Evolutionary conservation across 2,113 vertebrate genomes (phyloP).

Genomic region (Gobiocypris rarus): DNA sequence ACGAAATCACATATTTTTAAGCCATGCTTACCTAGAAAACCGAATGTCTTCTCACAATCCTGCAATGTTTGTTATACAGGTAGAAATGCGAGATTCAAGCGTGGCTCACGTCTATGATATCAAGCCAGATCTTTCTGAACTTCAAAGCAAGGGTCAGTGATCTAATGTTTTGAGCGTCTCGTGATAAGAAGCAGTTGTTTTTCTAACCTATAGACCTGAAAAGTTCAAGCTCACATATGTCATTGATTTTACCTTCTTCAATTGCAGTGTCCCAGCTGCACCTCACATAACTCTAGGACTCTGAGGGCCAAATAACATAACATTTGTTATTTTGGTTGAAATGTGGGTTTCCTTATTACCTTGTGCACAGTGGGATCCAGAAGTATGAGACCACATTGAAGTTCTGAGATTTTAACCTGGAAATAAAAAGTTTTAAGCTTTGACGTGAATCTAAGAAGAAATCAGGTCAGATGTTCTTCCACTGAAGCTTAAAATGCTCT

Average conservation of each 20-base stretch:
- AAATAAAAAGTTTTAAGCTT: not conserved
- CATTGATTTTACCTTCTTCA: conserved; percentile 33
- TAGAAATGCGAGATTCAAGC: not conserved
- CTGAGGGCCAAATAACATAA: not conserved
- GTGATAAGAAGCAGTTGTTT: conserved; percentile 2
- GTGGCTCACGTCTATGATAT: not conserved
- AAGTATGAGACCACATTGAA: not conserved
- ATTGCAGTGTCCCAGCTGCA: conserved; percentile 4
- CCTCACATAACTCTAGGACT: not conserved
- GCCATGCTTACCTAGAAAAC: not conserved
- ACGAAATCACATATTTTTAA: not conserved
- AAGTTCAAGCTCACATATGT: conserved; percentile 21
- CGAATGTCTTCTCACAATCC: not conserved
- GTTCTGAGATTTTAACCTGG: not conserved
- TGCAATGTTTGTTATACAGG: not conserved
- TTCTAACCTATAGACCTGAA: not conserved
- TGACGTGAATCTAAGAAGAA: not conserved
- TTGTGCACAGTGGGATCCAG: not conserved
- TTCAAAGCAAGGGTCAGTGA: not conserved
- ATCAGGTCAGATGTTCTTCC: not conserved
- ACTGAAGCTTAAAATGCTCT: not conserved
- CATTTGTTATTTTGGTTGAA: not conserved
- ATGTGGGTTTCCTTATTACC: not conserved
- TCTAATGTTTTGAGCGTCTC: conserved; percentile 8
- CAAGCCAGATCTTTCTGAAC: not conserved